Evolutionary conservation across 35 echinoderm and acorn worm species (phyloP).

Genomic region (Apostichopus parvimensis): DNA sequence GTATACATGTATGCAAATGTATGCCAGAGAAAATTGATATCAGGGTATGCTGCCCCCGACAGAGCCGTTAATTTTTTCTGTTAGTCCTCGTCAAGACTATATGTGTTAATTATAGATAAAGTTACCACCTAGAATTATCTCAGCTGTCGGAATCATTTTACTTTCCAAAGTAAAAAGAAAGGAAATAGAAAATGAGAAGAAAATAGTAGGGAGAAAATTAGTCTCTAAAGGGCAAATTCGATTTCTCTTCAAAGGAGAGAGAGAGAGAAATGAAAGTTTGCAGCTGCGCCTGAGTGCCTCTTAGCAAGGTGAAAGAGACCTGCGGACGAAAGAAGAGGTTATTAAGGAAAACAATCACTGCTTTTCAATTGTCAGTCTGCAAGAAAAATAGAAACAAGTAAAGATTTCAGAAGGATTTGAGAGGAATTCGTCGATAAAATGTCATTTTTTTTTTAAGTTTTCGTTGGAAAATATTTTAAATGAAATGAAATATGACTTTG

Average conservation of each 20-base stretch:
- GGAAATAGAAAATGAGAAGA: too few species aligned
- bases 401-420: neutral
- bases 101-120: neutral
- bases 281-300: neutral
- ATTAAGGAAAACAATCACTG: neutral
- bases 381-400: neutral
- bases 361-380: neutral
- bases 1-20: too few species aligned
- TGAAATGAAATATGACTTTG: too few species aligned
- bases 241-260: neutral
- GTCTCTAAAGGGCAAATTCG: neutral
- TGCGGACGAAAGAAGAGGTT: too few species aligned
- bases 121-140: neutral
- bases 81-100: too few species aligned
- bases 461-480: too few species aligned
- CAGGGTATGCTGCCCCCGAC: too few species aligned
- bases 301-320: neutral
- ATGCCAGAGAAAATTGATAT: too few species aligned
- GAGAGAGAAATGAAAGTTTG: neutral
- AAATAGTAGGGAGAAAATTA: neutral
- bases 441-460: neutral
- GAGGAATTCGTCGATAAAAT: neutral
- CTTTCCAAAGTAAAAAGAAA: neutral
- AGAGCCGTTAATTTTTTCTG: too few species aligned
- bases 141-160: neutral